Evolutionary conservation across 2,797 vertebrate species (phyloP).

Genomic region (Enteromius trimaculatus): DNA sequence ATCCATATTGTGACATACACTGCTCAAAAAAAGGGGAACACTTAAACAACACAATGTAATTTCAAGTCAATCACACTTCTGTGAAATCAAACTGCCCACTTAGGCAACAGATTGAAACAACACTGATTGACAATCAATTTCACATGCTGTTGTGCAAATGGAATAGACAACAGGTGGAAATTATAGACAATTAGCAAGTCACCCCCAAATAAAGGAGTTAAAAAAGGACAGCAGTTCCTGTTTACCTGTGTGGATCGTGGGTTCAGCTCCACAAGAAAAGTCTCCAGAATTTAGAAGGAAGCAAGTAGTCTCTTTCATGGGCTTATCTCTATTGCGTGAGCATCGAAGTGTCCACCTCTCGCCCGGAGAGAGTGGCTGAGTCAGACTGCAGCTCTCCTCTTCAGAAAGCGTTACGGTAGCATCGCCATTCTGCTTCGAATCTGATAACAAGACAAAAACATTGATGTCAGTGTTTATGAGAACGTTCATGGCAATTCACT

Average conservation of each 20-base stretch:
- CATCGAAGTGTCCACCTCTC: slow-evolving; percentile 84
- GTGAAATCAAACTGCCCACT: no score
- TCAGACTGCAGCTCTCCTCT: slow-evolving; percentile 85
- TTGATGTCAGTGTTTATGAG: slow-evolving; percentile 63
- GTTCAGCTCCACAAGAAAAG: slow-evolving; percentile 82
- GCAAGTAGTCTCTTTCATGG: slow-evolving; percentile 89
- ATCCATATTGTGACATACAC: no score
- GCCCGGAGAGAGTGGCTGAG: slow-evolving; percentile 81
- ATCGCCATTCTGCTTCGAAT: slow-evolving; percentile 95
- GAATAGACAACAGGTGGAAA: no score
- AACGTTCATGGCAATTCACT: slow-evolving; percentile 68
- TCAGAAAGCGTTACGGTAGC: slow-evolving; percentile 89
- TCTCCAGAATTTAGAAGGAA: slow-evolving; percentile 88
- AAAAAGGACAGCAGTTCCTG: not conserved
- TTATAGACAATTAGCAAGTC: no score
- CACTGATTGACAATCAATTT: no score
- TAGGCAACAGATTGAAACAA: no score
- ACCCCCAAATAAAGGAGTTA: no score
- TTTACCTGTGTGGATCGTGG: slow-evolving; percentile 83
- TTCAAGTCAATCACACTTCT: no score
- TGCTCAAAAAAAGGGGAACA: no score
- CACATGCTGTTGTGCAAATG: no score
- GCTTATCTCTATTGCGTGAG: slow-evolving; percentile 84
- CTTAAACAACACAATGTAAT: no score
- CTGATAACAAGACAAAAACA: slow-evolving; percentile 68